Conservation (phyloP, 2,888 invertebrate genomes). For the Abrostola triplasia region DNA sequence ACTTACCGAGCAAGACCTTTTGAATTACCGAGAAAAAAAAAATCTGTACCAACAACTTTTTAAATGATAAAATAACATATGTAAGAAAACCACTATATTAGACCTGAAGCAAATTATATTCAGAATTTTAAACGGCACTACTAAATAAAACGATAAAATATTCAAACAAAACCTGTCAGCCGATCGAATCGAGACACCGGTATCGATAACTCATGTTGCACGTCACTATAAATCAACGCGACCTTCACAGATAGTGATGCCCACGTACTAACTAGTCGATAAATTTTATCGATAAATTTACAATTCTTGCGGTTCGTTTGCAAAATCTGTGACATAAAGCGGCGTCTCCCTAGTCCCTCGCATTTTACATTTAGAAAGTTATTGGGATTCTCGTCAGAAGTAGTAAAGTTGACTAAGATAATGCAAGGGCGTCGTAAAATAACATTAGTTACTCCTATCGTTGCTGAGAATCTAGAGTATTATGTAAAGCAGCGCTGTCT, state of each 20-base stretch:
- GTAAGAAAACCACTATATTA: conserved; percentile 14
- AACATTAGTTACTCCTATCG: conserved; percentile 13
- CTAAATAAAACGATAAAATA: conserved; percentile 56
- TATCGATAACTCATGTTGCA: conserved; percentile 83
- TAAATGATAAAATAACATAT: background rate
- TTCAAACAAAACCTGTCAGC: conserved; percentile 59
- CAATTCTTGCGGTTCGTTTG: conserved; percentile 68
- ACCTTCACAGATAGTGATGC: conserved; percentile 84
- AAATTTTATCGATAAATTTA: conserved; percentile 74
- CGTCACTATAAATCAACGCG: conserved; percentile 85
- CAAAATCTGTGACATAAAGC: conserved; percentile 53
- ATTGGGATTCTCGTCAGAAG: conserved; percentile 43
- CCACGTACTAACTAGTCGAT: conserved; percentile 84
- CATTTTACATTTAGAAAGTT: conserved; percentile 59
- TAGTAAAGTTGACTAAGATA: conserved; percentile 40
- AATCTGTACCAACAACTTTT: background rate
- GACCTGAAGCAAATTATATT: conserved; percentile 36
- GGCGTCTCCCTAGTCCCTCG: conserved; percentile 43
- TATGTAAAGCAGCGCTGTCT: background rate
- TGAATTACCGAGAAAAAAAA: too few relatives aligned
- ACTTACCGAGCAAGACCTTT: too few relatives aligned
- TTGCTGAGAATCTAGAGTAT: background rate
- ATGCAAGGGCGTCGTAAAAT: conserved; percentile 33
- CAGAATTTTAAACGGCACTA: conserved; percentile 54
- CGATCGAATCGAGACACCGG: conserved; percentile 66